Percentiles rank a stretch among this genome's conserved stretches.
These are phyloP conservation scores for Nasonia giraulti DNA, from an alignment of 1,140 invertebrate species.

Conservation along the genomic window DNA sequence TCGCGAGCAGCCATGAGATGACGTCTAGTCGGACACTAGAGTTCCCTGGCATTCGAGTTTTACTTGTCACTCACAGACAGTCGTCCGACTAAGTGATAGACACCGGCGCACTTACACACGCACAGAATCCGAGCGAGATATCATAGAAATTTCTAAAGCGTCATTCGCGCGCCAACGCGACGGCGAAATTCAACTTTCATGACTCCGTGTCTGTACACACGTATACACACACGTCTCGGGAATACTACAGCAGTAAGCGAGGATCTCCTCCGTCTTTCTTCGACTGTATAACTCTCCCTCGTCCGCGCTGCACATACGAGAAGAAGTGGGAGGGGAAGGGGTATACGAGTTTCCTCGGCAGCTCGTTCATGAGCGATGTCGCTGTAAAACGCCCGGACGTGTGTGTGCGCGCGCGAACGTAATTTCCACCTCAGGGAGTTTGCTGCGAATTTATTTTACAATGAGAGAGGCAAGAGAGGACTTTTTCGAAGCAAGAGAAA, in stretches of 20 bases:
- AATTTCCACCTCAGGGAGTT: conserved; percentile 32
- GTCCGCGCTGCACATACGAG: background rate
- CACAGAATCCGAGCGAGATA: conserved; percentile 53
- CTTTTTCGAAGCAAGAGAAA: background rate
- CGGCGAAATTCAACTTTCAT: conserved; percentile 41
- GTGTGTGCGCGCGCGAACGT: background rate
- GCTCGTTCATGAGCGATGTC: conserved; percentile 23
- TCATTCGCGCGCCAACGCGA: conserved; percentile 59
- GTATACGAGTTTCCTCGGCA: background rate
- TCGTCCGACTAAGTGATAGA: background rate
- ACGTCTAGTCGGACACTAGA: background rate
- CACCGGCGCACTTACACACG: background rate
- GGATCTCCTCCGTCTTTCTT: background rate
- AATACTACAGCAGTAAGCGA: background rate
- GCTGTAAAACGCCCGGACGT: conserved; percentile 19
- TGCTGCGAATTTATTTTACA: conserved; percentile 43
- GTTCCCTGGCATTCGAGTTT: conserved; percentile 8
- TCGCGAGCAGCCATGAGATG: conserved; percentile 59
- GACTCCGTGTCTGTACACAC: conserved; percentile 24
- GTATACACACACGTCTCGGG: background rate
- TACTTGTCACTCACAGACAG: conserved; percentile 56
- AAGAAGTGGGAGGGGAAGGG: background rate
- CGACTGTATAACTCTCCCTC: background rate
- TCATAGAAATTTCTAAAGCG: conserved; percentile 68
- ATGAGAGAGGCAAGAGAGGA: conserved; percentile 15